Percentiles rank a stretch among this genome's conserved stretches.
phyloP scores from a whole-genome alignment of 2,888 invertebrate species.

The Hypercompe scribonia region DNA sequence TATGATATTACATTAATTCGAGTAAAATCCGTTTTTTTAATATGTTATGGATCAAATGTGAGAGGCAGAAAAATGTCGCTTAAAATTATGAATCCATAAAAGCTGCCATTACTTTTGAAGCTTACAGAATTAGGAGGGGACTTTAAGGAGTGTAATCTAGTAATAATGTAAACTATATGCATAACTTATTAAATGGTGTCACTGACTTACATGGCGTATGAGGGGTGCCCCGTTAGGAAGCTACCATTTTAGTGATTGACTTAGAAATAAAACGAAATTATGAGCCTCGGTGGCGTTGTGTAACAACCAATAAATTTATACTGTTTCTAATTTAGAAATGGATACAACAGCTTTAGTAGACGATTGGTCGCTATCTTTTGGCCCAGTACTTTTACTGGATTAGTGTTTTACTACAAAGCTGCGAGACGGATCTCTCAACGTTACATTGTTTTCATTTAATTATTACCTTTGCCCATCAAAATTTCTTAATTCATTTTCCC shows the following conservation, averaged over 20 bases:
- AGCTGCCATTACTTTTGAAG: not conserved
- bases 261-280: conserved; percentile 60
- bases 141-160: conserved; percentile 1
- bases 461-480: conserved; percentile 19
- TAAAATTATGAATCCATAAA: not conserved
- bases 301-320: conserved; percentile 58
- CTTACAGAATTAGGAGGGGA: not conserved
- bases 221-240: conserved; percentile 36
- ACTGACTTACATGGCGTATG: conserved; percentile 34
- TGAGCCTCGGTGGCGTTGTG: conserved; percentile 47
- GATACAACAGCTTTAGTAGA: conserved; percentile 45
- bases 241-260: conserved; percentile 59
- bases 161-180: conserved; percentile 37
- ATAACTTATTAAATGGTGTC: conserved; percentile 44
- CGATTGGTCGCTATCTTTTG: conserved; percentile 34
- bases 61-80: not conserved
- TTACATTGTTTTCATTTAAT: conserved; percentile 26
- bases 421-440: not conserved
- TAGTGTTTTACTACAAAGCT: conserved; percentile 37
- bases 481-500: conserved; percentile 21
- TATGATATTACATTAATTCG: not conserved
- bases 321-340: conserved; percentile 63
- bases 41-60: not conserved
- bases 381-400: conserved; percentile 42
- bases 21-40: not conserved